These are phyloP conservation scores for Drosophila insularis DNA, from an alignment of 1,140 invertebrate genomes.

Conservation along the genomic window DNA sequence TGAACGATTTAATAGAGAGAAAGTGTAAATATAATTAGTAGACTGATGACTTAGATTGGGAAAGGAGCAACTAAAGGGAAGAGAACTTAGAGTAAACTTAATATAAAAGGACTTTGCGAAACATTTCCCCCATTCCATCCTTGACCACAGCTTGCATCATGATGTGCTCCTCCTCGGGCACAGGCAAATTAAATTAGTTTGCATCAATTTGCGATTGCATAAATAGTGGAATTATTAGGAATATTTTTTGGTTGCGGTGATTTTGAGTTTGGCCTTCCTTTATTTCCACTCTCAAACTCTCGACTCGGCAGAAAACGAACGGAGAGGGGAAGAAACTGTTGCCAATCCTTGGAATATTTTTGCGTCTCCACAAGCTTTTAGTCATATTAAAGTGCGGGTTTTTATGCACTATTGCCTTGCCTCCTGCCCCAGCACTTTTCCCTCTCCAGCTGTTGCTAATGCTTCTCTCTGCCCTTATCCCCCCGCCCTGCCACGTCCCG, in stretches of 20 bases:
- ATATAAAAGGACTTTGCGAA: slow-evolving; percentile 24
- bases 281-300: not conserved
- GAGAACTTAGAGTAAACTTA: slow-evolving; percentile 37
- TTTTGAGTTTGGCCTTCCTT: not conserved
- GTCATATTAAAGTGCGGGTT: slow-evolving; percentile 83
- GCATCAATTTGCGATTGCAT: slow-evolving; percentile 23
- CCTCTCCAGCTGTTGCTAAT: not conserved
- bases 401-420: slow-evolving; percentile 2
- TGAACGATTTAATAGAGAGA: slow-evolving; percentile 37
- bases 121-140: not conserved
- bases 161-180: too few species aligned
- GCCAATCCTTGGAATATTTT: slow-evolving; percentile 48
- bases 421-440: not conserved
- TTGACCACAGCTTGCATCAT: not conserved
- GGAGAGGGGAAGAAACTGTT: not conserved
- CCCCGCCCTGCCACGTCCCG: not conserved
- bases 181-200: slow-evolving; percentile 4
- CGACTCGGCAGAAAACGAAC: not conserved
- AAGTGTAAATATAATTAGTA: slow-evolving; percentile 58
- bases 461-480: not conserved
- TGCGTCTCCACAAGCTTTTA: slow-evolving; percentile 82
- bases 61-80: not conserved
- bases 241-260: slow-evolving; percentile 21
- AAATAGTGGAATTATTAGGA: slow-evolving; percentile 53
- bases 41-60: slow-evolving; percentile 12